Evolutionary conservation across 2,797 vertebrate species (phyloP).

Genomic region (Rhadinocentrus ornatus): DNA sequence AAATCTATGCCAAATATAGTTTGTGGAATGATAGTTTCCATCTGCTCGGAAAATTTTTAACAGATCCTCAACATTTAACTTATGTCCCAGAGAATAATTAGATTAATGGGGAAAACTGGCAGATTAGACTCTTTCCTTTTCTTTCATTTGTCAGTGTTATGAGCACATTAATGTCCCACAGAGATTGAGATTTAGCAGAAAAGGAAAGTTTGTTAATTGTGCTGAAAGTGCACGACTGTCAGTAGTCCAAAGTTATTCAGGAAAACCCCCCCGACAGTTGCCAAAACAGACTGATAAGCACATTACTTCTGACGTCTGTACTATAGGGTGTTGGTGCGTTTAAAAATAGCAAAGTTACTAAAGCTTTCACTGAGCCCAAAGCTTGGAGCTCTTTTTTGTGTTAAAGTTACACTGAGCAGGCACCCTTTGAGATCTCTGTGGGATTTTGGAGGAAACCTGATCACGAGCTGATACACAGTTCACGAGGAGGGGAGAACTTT

Average conservation of each 20-base stretch:
- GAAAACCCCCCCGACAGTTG: constrained; percentile 32
- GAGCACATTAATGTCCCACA: neutral
- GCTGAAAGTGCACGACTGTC: constrained; percentile 7
- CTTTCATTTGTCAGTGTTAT: neutral
- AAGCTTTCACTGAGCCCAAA: constrained; percentile 34
- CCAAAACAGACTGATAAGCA: constrained; percentile 44
- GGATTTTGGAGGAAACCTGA: constrained; percentile 23
- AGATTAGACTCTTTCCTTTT: neutral
- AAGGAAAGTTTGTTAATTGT: constrained; percentile 17
- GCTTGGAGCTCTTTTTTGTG: constrained; percentile 35
- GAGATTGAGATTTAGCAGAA: constrained; percentile 8
- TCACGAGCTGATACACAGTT: constrained; percentile 7
- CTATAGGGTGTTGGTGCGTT: constrained; percentile 24
- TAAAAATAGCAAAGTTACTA: constrained; percentile 11
- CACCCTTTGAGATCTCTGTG: constrained; percentile 3
- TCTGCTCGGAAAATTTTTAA: constrained; percentile 1
- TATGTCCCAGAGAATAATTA: neutral
- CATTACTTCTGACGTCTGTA: constrained; percentile 24
- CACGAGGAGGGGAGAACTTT: neutral
- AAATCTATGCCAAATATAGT: constrained; percentile 1
- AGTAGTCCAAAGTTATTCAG: constrained; percentile 25
- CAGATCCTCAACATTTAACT: neutral
- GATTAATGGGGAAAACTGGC: too few species aligned
- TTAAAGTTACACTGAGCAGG: constrained; percentile 32
- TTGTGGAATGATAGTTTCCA: neutral